phyloP scores from a whole-genome alignment of 2,797 vertebrate species.

The Pelochelys cantorii region DNA sequence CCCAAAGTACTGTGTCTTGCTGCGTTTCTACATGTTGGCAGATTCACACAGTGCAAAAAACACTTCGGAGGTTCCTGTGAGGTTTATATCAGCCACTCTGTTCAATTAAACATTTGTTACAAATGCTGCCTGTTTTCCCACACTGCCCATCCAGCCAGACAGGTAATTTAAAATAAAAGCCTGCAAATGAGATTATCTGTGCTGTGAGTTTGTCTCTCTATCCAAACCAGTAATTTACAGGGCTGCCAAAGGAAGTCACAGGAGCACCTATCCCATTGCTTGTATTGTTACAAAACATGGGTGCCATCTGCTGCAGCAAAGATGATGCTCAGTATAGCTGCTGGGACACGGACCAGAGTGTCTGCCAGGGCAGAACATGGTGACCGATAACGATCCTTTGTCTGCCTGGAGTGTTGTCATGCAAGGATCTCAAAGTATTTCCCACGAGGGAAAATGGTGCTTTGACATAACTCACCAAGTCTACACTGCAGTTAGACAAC shows the following conservation, averaged over 20 bases:
- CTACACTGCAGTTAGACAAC: not conserved
- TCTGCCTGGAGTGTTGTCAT: not conserved
- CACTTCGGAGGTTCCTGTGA: not conserved
- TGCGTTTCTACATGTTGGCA: not conserved
- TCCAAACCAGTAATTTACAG: not conserved
- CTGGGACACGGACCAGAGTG: not conserved
- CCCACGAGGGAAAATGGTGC: not conserved
- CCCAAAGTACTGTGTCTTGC: not conserved
- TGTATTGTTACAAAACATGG: not conserved
- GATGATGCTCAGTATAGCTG: not conserved
- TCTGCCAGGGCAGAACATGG: not conserved
- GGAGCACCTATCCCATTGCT: not conserved
- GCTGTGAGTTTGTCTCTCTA: not conserved
- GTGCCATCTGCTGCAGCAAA: not conserved
- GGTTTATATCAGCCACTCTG: not conserved
- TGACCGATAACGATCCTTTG: not conserved
- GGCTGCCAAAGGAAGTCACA: not conserved
- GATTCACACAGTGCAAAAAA: not conserved
- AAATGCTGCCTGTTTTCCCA: not conserved
- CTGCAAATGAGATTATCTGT: not conserved
- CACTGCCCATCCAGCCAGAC: not conserved
- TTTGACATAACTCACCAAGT: not conserved
- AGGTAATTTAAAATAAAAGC: not conserved
- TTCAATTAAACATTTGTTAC: not conserved
- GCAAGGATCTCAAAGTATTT: not conserved